Evolutionary conservation across 2,797 vertebrate species (phyloP).

Genomic region (Glyptemys insculpta): DNA sequence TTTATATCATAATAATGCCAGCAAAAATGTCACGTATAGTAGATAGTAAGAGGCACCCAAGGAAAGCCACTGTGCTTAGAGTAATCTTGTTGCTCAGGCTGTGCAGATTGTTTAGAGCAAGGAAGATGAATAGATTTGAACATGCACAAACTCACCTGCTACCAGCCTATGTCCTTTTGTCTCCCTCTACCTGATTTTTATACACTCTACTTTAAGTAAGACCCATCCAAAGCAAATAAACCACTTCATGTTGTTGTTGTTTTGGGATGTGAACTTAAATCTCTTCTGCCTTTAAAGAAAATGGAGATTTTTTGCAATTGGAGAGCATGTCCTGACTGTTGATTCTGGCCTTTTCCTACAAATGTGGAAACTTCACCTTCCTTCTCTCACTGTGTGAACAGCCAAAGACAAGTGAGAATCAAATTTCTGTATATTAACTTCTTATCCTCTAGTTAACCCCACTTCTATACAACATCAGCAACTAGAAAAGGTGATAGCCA

Average conservation of each 20-base stretch:
- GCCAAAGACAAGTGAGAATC: constrained; percentile 21
- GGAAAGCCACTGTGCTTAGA: neutral
- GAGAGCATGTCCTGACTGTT: constrained; percentile 16
- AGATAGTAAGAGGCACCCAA: neutral
- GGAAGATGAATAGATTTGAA: constrained; percentile 11
- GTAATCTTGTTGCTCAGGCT: neutral
- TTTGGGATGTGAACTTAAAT: neutral
- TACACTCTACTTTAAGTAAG: constrained; percentile 27
- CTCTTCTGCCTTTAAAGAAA: constrained; percentile 49
- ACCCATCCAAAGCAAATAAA: neutral
- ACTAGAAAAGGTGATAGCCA: neutral
- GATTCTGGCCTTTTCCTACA: constrained; percentile 5
- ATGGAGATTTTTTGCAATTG: constrained; percentile 25
- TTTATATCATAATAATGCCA: neutral
- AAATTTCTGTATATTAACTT: constrained; percentile 16
- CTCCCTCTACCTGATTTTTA: constrained; percentile 36
- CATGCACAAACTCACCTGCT: constrained; percentile 58
- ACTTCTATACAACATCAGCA: constrained; percentile 41
- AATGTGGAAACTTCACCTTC: constrained; percentile 14
- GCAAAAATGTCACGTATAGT: neutral
- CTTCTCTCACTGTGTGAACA: neutral
- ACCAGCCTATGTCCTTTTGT: constrained; percentile 33
- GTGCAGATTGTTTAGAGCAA: neutral
- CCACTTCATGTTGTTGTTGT: constrained; percentile 10
- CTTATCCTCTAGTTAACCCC: neutral